A percentile compares a stretch with the other conserved stretches of the same genome.
Evolutionary conservation across 2,113 vertebrate genomes (phyloP).

Genomic region (Neodontobutis hainanensis): DNA sequence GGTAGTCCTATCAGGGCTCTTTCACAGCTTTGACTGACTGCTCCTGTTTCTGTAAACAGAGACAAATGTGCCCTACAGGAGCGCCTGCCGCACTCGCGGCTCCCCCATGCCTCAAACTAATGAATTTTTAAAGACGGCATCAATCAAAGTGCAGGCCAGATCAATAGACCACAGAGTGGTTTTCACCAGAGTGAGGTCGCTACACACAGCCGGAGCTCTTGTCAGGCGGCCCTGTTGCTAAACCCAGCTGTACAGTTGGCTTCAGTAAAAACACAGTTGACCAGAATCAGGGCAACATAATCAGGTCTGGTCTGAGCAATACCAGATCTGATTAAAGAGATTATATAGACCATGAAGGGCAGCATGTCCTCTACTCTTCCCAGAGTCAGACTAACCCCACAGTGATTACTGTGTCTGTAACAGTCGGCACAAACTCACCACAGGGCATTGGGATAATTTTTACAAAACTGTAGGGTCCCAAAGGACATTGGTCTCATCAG

Average conservation of each 20-base stretch:
- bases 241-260: not conserved
- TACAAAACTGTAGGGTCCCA: conserved; percentile 12
- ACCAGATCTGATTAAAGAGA: conserved; percentile 22
- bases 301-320: not conserved
- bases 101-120: conserved; percentile 69
- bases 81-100: conserved; percentile 39
- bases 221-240: conserved; percentile 21
- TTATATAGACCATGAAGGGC: conserved; percentile 12
- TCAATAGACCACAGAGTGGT: conserved; percentile 71
- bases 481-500: conserved; percentile 27
- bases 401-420: conserved; percentile 22
- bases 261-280: conserved; percentile 1
- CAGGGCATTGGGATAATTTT: conserved; percentile 22
- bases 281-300: conserved; percentile 2
- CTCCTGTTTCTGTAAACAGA: conserved; percentile 66
- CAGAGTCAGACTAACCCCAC: conserved; percentile 2
- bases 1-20: conserved; percentile 36
- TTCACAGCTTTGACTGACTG: conserved; percentile 44
- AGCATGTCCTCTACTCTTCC: conserved; percentile 7
- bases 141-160: conserved; percentile 71
- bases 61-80: conserved; percentile 68
- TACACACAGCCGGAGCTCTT: conserved; percentile 23
- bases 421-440: conserved; percentile 16
- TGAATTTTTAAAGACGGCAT: conserved; percentile 79
- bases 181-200: conserved; percentile 38